A percentile compares a stretch with the other conserved stretches of the same genome.
Evolutionary conservation across 2,888 invertebrate species (phyloP).

Genomic region (Parnassius orleans): DNA sequence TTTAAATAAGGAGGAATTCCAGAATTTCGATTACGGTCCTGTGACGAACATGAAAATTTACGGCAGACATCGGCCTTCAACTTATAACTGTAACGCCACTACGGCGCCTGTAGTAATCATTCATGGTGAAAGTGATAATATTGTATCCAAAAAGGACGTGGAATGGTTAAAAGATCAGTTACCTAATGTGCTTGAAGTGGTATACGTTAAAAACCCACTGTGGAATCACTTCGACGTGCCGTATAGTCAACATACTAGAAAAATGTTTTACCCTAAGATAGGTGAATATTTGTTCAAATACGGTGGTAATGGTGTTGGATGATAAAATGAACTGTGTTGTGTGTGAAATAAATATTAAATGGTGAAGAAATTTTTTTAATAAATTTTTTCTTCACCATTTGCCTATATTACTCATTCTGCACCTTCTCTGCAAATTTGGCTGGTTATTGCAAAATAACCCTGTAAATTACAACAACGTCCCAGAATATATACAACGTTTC

Average conservation of each 20-base stretch:
- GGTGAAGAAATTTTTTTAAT: neutral
- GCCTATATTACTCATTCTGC: no score
- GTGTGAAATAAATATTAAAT: neutral
- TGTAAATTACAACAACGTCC: no score
- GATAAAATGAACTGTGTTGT: no score
- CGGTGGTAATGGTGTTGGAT: neutral
- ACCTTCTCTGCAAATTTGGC: no score
- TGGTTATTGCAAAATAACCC: no score
- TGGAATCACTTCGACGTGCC: conserved; percentile 23
- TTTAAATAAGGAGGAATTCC: conserved; percentile 35
- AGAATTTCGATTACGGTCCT: conserved; percentile 42
- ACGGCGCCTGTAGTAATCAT: conserved; percentile 40
- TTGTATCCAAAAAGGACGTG: conserved; percentile 43
- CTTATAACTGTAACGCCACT: conserved; percentile 45
- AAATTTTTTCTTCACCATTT: no score
- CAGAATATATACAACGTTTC: no score
- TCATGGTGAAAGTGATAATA: conserved; percentile 41
- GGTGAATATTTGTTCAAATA: conserved; percentile 9
- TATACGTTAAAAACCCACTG: conserved; percentile 4
- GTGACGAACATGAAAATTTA: conserved; percentile 41
- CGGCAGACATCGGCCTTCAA: conserved; percentile 37
- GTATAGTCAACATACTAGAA: conserved; percentile 13
- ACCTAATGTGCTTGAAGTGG: conserved; percentile 37
- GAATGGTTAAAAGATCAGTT: conserved; percentile 33
- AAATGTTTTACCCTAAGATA: conserved; percentile 18